Percentiles rank a stretch among this genome's conserved stretches.
Evolutionary conservation across 2,888 invertebrate species (phyloP).

Genomic region (Oscheius sp.): DNA sequence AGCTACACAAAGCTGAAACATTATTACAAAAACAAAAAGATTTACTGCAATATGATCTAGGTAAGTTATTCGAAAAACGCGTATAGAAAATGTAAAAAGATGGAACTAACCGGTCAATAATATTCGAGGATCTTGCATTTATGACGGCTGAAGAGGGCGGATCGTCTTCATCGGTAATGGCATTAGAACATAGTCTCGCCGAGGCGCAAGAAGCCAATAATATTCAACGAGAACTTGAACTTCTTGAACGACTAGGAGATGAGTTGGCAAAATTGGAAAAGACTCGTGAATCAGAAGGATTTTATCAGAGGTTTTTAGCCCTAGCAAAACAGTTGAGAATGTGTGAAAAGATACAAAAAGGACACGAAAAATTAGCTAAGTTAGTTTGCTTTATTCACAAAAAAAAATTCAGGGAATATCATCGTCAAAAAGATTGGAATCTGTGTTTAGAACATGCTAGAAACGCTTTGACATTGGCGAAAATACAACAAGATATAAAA

Average conservation of each 20-base stretch:
- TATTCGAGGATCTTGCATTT: constrained; percentile 27
- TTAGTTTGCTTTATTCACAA: not conserved
- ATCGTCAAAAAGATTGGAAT: not conserved
- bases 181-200: constrained; percentile 21
- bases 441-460: constrained; percentile 36
- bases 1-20: not conserved
- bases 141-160: constrained; percentile 13
- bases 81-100: not conserved
- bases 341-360: constrained; percentile 9
- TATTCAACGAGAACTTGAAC: constrained; percentile 6
- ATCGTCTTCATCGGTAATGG: not conserved
- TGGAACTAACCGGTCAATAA: constrained; percentile 8
- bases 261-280: constrained; percentile 1
- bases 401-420: constrained; percentile 1
- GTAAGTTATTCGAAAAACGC: too few species aligned
- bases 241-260: constrained; percentile 25
- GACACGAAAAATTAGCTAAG: constrained; percentile 25
- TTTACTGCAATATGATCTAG: constrained; percentile 13
- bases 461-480: constrained; percentile 37
- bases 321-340: constrained; percentile 25
- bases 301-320: constrained; percentile 15
- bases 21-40: constrained; percentile 18
- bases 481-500: constrained; percentile 35
- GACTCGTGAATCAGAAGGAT: constrained; percentile 14
- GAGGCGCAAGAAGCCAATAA: constrained; percentile 31